Base-by-base conservation (phyloP, 2,888 invertebrate genomes). In the Sphaerophoria taeniata region DNA sequence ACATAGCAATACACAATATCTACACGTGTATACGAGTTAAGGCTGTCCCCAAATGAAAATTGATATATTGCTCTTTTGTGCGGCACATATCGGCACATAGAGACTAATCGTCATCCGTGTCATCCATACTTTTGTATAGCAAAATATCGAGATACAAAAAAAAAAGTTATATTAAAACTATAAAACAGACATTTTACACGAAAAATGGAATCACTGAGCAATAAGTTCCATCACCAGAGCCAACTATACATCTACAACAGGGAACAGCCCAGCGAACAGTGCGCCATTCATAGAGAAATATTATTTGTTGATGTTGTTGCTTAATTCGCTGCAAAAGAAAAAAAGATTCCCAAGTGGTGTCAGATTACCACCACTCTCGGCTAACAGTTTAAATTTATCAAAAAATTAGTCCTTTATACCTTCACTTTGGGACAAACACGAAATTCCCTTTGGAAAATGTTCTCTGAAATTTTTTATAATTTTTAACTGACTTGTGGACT, bases 341-440 rank as follows among this genome's bases (percentile, higher is more conserved):
- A 24, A 24, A 2, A 53, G 67, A 67, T 67, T 53, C 67, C 51
- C 67, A 67, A 67, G 53, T 39, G 67, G 67, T 67, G 67, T 67
- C 67, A 53, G 67, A 67, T 67, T 67, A 67, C 65, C 63, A 36
- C 65, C 67, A 53, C 51, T 67, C 53, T 53, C 53, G 36, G 67
- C 67, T 67, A 31, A 53, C 67, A 67, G 51, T 67, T 67, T 67
- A 67, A 67, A 67, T 67, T 67, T 67, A 67, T 67, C 67, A 51
- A 67, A 67, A 65, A 67, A 67, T 67, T 67, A 67, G 67, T 67
- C 67, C 75, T 80, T 24, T 24, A 24, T 84, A 84, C 80, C 67
- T 76, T 80, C 67, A 75, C 75, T 84, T 72, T 67, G 84, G 76
- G 81, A 81, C 72, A 85, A 56, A 78, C 72, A 71, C 76, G 49